These are phyloP conservation scores for Argyrosomus regius DNA, from an alignment of 2,797 vertebrate genomes.

Conservation along the genomic window DNA sequence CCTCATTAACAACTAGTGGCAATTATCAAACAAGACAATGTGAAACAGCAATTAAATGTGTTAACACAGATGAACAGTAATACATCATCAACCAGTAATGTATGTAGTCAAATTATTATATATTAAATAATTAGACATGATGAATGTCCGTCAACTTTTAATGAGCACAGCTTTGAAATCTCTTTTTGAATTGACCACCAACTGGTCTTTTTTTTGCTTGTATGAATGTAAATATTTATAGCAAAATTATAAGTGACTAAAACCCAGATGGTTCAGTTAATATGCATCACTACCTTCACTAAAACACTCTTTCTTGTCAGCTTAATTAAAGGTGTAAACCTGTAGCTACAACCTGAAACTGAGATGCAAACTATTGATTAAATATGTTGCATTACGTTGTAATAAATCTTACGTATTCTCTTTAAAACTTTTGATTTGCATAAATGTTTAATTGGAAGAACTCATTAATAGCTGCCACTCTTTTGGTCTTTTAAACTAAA, in stretches of 20 bases:
- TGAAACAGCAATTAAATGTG: neutral
- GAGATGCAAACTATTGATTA: too few relatives aligned
- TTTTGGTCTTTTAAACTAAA: neutral
- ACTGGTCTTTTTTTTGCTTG: neutral
- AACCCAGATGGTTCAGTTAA: neutral
- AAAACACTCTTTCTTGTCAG: neutral
- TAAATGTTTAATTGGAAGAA: too few relatives aligned
- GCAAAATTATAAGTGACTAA: neutral
- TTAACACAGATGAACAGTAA: neutral
- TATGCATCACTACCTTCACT: neutral
- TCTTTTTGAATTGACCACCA: neutral
- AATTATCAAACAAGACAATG: neutral
- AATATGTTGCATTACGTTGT: too few relatives aligned
- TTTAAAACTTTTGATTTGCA: too few relatives aligned
- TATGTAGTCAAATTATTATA: neutral
- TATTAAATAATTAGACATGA: neutral
- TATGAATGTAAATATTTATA: neutral
- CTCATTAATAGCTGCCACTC: neutral
- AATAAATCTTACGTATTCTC: too few relatives aligned
- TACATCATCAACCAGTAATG: neutral
- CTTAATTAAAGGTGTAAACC: too few relatives aligned
- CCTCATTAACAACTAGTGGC: constrained; percentile 1
- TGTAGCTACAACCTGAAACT: neutral
- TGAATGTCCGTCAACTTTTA: neutral
- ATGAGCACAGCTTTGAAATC: neutral